phyloP scores from a whole-genome alignment of 1,140 invertebrate genomes.

The Chymomyza costata region DNA sequence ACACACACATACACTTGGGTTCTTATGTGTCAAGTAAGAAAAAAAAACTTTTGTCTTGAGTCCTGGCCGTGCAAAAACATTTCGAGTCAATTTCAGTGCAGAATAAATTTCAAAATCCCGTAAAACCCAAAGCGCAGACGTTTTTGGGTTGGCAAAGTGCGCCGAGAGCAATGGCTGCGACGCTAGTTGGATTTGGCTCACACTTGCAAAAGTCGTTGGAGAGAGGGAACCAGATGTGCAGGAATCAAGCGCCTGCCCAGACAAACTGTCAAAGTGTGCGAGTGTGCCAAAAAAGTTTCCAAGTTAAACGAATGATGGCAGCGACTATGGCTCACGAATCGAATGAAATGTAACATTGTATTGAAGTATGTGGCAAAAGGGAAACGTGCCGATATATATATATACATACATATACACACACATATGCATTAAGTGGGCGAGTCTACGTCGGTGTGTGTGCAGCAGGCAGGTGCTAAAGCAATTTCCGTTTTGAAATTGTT shows the following conservation, averaged over 20 bases:
- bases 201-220: too few species aligned
- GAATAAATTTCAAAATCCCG: conserved; percentile 67
- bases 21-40: conserved; percentile 5
- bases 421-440: conserved; percentile 10
- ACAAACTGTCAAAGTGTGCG: conserved; percentile 65
- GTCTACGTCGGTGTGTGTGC: conserved; percentile 5
- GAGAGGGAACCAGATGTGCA: neutral
- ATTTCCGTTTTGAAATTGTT: conserved; percentile 72
- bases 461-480: conserved; percentile 67
- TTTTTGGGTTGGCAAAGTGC: conserved; percentile 42
- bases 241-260: conserved; percentile 34
- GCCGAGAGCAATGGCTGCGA: neutral
- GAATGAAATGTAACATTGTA: conserved; percentile 68
- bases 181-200: conserved; percentile 3
- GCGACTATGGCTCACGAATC: conserved; percentile 49
- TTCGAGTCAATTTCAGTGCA: conserved; percentile 57
- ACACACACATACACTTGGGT: conserved; percentile 11
- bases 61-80: conserved; percentile 22
- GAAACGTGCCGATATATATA: conserved; percentile 43
- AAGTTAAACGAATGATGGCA: conserved; percentile 55
- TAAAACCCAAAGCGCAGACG: conserved; percentile 58
- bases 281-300: conserved; percentile 62
- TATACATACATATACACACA: conserved; percentile 23
- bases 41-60: conserved; percentile 46
- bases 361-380: conserved; percentile 72